Conservation (phyloP, 2,888 invertebrate species). For the Aphodius sticticus region DNA sequence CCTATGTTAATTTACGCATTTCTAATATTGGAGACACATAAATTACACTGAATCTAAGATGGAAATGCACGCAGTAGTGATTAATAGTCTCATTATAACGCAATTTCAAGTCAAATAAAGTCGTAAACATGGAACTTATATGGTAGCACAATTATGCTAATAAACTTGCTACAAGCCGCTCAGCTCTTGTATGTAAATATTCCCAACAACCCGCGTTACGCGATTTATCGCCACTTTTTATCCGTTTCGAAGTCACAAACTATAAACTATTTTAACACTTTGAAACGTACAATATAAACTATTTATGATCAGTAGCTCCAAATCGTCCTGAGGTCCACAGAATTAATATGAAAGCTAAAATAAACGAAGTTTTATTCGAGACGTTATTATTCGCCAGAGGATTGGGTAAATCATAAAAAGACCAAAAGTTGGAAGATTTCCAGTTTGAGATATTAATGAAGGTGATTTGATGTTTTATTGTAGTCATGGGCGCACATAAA, state of each 20-base stretch:
- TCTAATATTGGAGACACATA: background rate
- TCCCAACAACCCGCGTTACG: no score
- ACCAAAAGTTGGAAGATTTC: background rate
- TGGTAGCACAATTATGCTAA: background rate
- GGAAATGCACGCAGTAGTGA: background rate
- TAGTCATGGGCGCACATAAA: background rate
- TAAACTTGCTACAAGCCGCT: background rate
- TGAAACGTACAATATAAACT: background rate
- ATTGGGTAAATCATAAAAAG: background rate
- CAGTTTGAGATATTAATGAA: conserved; percentile 4
- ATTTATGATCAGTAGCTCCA: no score
- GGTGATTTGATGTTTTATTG: background rate
- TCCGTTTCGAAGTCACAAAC: background rate
- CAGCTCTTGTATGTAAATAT: background rate
- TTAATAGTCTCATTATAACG: background rate
- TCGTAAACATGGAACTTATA: background rate
- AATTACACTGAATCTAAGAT: background rate
- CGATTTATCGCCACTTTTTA: no score
- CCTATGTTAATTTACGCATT: background rate
- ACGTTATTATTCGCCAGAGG: background rate
- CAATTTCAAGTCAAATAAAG: background rate
- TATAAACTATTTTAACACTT: background rate
- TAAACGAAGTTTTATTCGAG: background rate
- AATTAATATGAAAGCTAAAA: no score
- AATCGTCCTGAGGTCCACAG: no score